Conservation (phyloP, 2,888 invertebrate genomes). For the Elegia similella region DNA sequence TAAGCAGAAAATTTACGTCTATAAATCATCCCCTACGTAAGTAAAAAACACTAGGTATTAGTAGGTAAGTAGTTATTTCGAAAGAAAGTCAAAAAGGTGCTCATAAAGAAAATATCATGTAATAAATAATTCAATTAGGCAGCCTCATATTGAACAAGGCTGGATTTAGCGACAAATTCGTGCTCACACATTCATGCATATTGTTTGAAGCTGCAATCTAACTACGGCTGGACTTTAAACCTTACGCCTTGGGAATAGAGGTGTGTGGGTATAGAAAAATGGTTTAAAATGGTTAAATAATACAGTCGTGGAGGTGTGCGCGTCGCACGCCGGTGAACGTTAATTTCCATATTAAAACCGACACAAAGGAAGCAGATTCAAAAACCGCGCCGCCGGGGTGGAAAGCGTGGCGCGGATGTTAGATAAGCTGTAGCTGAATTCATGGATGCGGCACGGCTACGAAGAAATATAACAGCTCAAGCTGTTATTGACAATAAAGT, state of each 20-base stretch:
- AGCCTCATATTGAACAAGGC: background rate
- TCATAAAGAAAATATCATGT: background rate
- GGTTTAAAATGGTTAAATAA: conserved; percentile 42
- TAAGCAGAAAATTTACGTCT: too few relatives aligned
- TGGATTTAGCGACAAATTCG: conserved; percentile 56
- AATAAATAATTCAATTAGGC: conserved; percentile 48
- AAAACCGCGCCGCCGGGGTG: conserved; percentile 66
- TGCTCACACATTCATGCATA: conserved; percentile 5
- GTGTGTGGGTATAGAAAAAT: conserved; percentile 31
- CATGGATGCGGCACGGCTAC: conserved; percentile 40
- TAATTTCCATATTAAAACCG: conserved; percentile 82
- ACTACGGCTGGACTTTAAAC: conserved; percentile 31
- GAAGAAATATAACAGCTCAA: background rate
- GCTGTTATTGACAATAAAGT: too few relatives aligned
- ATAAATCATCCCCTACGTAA: too few relatives aligned
- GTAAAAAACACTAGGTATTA: too few relatives aligned
- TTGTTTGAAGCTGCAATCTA: conserved; percentile 2
- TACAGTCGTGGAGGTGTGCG: conserved; percentile 59
- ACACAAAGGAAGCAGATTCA: conserved; percentile 81
- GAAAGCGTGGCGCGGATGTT: conserved; percentile 35
- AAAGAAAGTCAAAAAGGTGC: too few relatives aligned
- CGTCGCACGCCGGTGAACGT: conserved; percentile 71
- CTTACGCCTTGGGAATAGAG: conserved; percentile 34
- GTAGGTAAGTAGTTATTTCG: too few relatives aligned
- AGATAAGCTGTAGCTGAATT: conserved; percentile 11